Evolutionary conservation across 1,140 invertebrate species (phyloP).

Genomic region (Rhyacophila brunnea): DNA sequence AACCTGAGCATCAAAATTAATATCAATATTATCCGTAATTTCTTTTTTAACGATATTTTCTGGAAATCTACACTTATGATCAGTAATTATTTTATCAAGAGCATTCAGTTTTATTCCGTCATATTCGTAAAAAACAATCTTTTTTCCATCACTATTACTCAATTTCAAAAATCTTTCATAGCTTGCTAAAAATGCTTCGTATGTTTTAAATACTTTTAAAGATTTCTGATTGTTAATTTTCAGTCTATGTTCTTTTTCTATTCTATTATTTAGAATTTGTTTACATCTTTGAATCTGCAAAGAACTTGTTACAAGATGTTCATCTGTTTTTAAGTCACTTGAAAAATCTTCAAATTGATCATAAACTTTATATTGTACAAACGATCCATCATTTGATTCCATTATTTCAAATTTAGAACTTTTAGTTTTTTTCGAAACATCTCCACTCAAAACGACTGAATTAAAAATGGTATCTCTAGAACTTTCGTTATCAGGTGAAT

Average conservation of each 20-base stretch:
- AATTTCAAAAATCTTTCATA: neutral
- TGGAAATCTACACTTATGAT: too few relatives aligned
- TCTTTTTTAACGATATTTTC: too few relatives aligned
- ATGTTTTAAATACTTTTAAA: neutral
- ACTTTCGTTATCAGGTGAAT: neutral
- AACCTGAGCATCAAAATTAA: too few relatives aligned
- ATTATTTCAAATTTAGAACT: neutral
- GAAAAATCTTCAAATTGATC: neutral
- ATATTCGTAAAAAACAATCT: too few relatives aligned
- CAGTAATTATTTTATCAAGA: too few relatives aligned
- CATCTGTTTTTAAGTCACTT: neutral
- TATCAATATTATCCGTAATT: too few relatives aligned
- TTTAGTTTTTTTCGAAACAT: too few relatives aligned
- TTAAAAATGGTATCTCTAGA: neutral
- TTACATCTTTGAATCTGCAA: neutral
- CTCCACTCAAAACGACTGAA: neutral
- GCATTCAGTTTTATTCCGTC: too few relatives aligned
- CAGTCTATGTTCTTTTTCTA: neutral
- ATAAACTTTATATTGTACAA: conserved; percentile 1
- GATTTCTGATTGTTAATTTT: neutral
- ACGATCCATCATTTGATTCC: conserved; percentile 1
- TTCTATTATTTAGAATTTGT: neutral
- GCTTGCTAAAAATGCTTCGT: neutral
- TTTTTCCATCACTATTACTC: neutral
- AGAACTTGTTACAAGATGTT: neutral